Conservation (phyloP, 2,888 invertebrate genomes). For the Callosobruchus maculatus region DNA sequence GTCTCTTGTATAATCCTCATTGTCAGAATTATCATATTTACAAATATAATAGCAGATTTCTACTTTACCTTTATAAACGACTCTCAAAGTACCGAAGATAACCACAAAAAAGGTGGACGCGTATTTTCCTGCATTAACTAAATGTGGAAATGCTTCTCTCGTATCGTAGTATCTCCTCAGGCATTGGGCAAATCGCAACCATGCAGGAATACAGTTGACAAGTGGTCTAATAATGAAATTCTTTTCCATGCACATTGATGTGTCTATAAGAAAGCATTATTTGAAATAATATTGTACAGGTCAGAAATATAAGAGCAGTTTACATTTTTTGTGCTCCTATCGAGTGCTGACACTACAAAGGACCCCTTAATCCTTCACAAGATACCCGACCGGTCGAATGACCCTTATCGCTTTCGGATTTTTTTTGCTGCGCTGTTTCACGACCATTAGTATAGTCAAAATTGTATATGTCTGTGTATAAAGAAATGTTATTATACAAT, state of each 20-base stretch:
- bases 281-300: too few relatives aligned
- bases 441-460: too few relatives aligned
- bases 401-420: too few relatives aligned
- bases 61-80: slow-evolving; percentile 39
- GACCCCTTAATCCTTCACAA: too few relatives aligned
- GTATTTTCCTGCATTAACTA: slow-evolving; percentile 81
- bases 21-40: background rate
- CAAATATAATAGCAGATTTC: background rate
- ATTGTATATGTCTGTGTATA: too few relatives aligned
- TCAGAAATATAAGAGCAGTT: too few relatives aligned
- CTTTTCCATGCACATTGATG: slow-evolving; percentile 50
- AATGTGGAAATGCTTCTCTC: slow-evolving; percentile 73
- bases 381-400: too few relatives aligned
- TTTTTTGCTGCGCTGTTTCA: too few relatives aligned
- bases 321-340: too few relatives aligned
- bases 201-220: slow-evolving; percentile 77
- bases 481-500: too few relatives aligned
- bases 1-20: background rate
- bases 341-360: too few relatives aligned
- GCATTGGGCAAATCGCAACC: slow-evolving; percentile 84
- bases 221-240: slow-evolving; percentile 57
- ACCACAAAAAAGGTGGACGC: slow-evolving; percentile 72
- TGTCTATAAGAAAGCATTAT: slow-evolving; percentile 41
- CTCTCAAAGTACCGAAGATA: slow-evolving; percentile 53
- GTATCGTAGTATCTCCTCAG: slow-evolving; percentile 78